phyloP scores from a whole-genome alignment of 2,888 invertebrate genomes.

The Drosophila paranaensis region DNA sequence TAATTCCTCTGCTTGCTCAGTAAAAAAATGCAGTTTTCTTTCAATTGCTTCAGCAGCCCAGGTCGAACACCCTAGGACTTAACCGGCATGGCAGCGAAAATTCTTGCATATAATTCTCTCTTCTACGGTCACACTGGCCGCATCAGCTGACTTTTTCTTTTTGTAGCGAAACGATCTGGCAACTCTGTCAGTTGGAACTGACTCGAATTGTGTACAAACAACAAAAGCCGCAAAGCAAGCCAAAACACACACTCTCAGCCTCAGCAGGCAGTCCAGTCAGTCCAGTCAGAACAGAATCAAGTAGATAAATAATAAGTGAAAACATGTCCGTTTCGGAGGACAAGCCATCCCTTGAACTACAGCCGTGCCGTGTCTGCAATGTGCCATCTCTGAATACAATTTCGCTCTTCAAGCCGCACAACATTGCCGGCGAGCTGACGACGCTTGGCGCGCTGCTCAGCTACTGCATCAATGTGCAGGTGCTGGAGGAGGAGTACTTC shows the following conservation, averaged over 20 bases:
- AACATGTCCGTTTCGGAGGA: constrained; percentile 33
- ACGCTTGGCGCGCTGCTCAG: constrained; percentile 78
- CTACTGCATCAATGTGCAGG: constrained; percentile 68
- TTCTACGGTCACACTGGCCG: constrained; percentile 37
- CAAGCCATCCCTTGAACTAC: constrained; percentile 25
- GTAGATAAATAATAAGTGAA: no score
- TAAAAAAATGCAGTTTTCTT: constrained; percentile 29
- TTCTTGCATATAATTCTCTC: constrained; percentile 17
- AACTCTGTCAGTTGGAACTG: constrained; percentile 15
- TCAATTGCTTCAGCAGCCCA: constrained; percentile 10
- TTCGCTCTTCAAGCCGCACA: constrained; percentile 71
- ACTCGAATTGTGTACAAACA: constrained; percentile 31
- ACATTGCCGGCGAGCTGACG: constrained; percentile 76
- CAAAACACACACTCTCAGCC: not conserved
- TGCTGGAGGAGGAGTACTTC: constrained; percentile 66
- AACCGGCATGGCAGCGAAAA: constrained; percentile 53
- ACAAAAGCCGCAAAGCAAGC: constrained; percentile 1
- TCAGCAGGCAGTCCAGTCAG: no score
- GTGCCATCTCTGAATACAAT: constrained; percentile 63
- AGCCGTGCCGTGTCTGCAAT: constrained; percentile 81
- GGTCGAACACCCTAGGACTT: constrained; percentile 21
- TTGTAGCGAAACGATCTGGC: constrained; percentile 19
- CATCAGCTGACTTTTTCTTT: constrained; percentile 45
- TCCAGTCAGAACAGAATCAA: not conserved
- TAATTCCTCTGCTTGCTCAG: constrained; percentile 12